These are phyloP conservation scores for Ptyas mucosa DNA, from an alignment of 2,113 vertebrate species.

Conservation along the genomic window DNA sequence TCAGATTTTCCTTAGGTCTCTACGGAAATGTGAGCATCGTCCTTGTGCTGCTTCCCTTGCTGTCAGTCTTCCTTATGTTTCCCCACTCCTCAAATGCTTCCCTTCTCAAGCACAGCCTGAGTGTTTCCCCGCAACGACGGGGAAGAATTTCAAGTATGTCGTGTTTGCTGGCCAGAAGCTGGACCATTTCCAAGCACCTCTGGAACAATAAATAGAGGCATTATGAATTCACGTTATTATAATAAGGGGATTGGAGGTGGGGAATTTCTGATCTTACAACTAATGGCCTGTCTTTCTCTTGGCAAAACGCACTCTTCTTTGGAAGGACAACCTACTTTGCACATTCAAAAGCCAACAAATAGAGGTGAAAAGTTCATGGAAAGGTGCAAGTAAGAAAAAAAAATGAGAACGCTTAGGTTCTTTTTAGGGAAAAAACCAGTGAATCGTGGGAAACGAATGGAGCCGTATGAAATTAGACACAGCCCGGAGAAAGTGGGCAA, in stretches of 20 bases:
- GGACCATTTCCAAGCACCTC: conserved; percentile 24
- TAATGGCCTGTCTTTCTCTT: background rate
- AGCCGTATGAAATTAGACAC: background rate
- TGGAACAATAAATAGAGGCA: conserved; percentile 21
- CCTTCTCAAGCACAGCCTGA: conserved; percentile 31
- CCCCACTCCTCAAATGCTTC: conserved; percentile 35
- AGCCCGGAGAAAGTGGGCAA: background rate
- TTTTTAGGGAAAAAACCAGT: background rate
- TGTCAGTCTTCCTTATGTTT: background rate
- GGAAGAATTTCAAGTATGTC: conserved; percentile 66
- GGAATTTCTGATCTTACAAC: background rate
- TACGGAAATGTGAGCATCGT: background rate
- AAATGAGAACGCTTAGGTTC: background rate
- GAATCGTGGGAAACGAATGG: background rate
- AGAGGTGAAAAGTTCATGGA: background rate
- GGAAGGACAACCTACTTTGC: background rate
- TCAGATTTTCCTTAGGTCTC: background rate
- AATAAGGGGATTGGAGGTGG: background rate
- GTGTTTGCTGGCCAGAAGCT: conserved; percentile 24
- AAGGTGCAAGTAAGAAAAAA: background rate
- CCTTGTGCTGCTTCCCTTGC: background rate
- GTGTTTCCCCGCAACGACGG: conserved; percentile 28
- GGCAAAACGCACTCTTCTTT: background rate
- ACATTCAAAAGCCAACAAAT: background rate
- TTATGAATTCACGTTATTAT: background rate